A percentile compares a stretch with the other conserved stretches of the same genome.
phyloP scores from a whole-genome alignment of 2,113 vertebrate genomes.

The Delphinapterus leucas region DNA sequence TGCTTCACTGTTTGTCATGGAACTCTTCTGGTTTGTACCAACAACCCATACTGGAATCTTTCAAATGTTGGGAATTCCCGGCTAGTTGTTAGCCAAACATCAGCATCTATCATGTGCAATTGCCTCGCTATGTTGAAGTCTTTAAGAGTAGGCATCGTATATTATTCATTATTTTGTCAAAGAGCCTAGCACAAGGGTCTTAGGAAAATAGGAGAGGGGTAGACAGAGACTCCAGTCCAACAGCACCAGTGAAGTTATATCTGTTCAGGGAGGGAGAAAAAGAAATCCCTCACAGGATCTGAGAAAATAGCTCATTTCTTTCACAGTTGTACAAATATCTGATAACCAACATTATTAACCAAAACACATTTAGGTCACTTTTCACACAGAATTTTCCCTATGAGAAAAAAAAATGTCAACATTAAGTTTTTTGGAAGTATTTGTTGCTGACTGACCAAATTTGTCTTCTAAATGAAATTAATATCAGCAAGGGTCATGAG shows the following conservation, averaged over 20 bases:
- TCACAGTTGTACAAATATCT: background rate
- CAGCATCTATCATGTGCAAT: background rate
- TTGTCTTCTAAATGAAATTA: slow-evolving; percentile 30
- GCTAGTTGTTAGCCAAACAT: background rate
- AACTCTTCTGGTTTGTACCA: background rate
- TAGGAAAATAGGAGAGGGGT: background rate
- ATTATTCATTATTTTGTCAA: background rate
- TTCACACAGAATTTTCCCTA: slow-evolving; percentile 17
- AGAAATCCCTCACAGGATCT: background rate
- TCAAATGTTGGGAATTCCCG: background rate
- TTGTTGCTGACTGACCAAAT: slow-evolving; percentile 16
- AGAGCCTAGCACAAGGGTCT: background rate
- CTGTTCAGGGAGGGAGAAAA: background rate
- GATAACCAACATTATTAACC: background rate
- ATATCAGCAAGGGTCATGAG: background rate
- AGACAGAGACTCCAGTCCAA: background rate
- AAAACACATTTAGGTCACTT: background rate
- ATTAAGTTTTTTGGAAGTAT: slow-evolving; percentile 11
- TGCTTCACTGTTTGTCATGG: background rate
- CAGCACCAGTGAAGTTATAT: background rate
- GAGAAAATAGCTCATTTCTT: slow-evolving; percentile 9
- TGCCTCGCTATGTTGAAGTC: background rate
- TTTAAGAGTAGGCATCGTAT: background rate
- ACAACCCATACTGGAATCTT: background rate
- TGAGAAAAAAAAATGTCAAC: background rate